Base-by-base conservation (phyloP, 1,140 invertebrate species). In the Homarus americanus region DNA sequence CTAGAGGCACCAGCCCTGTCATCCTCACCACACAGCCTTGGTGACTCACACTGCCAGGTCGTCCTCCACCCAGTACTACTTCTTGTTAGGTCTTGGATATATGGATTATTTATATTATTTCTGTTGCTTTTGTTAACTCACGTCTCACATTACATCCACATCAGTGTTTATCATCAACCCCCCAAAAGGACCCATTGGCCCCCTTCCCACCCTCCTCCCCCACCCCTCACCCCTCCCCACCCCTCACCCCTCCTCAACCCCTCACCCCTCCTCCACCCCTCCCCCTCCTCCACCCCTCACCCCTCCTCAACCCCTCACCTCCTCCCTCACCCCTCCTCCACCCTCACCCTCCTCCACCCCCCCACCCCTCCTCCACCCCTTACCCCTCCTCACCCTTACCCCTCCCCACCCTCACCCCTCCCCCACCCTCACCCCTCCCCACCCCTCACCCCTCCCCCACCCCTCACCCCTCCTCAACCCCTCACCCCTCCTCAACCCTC, bases 181-280 rank as follows among this genome's bases (percentile, higher is more conserved):
- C n/a, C n/a, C n/a, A n/a, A n/a, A n/a, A n/a, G n/a, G n/a, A 49
- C 10, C 75, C 34, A 20, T 36, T 10, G 10, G 5, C 24, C 24
- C 76, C 41, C 76, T 44, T 24, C 24, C 24, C 15, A 9, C 36
- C 76, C 9, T 41, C 38, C 76, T 79, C 38, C 24, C 76, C 41
- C 38, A 5, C 76, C 41, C n/a, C n/a, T n/a, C n/a, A n/a, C n/a
- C 76, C 24, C 41, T 58, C 44, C 10, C 53, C 32, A 12, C 32
- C 49, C 58, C 44, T 58, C 49, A 58, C n/a, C n/a, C n/a, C n/a
- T n/a, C n/a, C 79, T 58, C 79, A n/a, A 12, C 32, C 79, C 32
- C 44, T 36, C 28, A n/a, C 32, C 28, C 79, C 38, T 58, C 44
- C 53, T 49, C 44, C 32, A 41, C 32, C 28, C 10, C 79, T 49